Conservation (phyloP, 2,113 vertebrate species). For the Gadus chalcogrammus region DNA sequence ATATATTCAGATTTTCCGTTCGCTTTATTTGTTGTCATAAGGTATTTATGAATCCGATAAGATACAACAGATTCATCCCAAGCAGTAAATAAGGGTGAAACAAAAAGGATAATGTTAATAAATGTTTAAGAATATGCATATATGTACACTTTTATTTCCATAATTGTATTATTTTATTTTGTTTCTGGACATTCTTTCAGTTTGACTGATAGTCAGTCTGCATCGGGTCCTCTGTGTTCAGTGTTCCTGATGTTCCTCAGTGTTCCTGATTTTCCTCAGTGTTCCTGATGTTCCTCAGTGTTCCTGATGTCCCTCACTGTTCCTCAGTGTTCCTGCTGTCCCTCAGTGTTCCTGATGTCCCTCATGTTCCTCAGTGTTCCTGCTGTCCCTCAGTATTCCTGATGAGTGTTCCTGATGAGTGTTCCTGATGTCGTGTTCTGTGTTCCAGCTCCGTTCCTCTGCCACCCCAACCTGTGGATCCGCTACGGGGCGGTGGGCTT, state of each 20-base stretch:
- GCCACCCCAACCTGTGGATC: constrained; percentile 97
- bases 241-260: no score
- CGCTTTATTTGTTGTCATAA: not conserved
- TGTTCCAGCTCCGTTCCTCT: constrained; percentile 87
- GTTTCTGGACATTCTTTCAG: not conserved
- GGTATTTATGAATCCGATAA: not conserved
- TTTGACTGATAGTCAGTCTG: not conserved
- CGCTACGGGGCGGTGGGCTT: constrained; percentile 96
- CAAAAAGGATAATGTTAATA: not conserved
- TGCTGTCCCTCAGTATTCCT: constrained; percentile 66
- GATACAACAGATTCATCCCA: no score
- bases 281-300: no score
- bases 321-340: constrained; percentile 74
- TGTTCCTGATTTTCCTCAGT: not conserved
- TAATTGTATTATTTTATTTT: not conserved
- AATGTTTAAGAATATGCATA: not conserved
- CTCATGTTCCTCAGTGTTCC: no score
- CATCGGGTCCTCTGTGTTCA: not conserved
- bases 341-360: constrained; percentile 46
- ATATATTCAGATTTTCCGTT: not conserved
- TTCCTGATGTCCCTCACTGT: no score
- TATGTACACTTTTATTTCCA: not conserved
- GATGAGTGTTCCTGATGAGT: no score
- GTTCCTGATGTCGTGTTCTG: not conserved
- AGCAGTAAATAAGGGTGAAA: not conserved